Evolutionary conservation across 2,113 vertebrate species (phyloP).

Genomic region (Dromaius novaehollandiae): DNA sequence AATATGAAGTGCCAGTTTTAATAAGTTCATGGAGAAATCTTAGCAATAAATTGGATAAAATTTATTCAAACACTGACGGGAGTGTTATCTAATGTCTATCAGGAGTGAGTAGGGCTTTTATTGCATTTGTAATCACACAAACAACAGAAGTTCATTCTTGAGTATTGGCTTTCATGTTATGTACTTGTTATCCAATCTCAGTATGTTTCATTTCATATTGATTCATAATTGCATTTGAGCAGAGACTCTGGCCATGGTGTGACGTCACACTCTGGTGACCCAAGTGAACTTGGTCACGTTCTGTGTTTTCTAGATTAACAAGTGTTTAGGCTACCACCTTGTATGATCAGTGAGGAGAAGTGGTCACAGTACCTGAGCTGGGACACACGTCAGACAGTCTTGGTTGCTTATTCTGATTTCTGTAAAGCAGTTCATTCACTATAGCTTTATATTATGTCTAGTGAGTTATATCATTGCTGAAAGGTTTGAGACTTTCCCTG

Average conservation of each 20-base stretch:
- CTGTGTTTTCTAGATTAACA: background rate
- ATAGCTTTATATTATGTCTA: background rate
- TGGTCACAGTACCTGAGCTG: accelerated
- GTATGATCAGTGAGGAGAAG: background rate
- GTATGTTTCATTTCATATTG: background rate
- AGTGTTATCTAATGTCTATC: background rate
- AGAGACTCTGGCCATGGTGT: background rate
- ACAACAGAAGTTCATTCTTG: background rate
- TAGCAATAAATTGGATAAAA: background rate
- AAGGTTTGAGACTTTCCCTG: background rate
- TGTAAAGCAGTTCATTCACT: background rate
- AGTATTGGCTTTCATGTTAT: background rate
- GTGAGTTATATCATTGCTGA: background rate
- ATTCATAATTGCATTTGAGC: background rate
- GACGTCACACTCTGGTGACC: background rate
- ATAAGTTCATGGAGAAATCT: background rate
- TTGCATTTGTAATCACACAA: background rate
- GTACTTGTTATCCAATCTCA: background rate
- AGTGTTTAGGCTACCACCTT: background rate
- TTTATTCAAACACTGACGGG: background rate
- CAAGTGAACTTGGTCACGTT: background rate
- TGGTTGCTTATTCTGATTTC: background rate
- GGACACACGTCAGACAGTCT: background rate
- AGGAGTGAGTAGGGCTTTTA: background rate
- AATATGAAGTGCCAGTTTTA: background rate